These are phyloP conservation scores for Telmatherina bonti DNA, from an alignment of 2,797 vertebrate genomes.

Conservation along the genomic window DNA sequence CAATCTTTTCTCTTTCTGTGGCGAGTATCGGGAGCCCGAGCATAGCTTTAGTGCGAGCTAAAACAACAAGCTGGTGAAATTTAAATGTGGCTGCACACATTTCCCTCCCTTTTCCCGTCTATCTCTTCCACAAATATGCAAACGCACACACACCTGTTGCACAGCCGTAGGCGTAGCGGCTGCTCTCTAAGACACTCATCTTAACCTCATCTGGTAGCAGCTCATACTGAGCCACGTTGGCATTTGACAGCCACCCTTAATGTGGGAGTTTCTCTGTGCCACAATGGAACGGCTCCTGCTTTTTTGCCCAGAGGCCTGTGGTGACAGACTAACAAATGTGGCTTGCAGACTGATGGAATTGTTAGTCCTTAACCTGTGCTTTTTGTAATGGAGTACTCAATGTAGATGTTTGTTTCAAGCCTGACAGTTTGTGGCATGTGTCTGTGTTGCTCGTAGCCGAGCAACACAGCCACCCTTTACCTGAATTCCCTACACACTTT, in stretches of 20 bases:
- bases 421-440: conserved; percentile 46
- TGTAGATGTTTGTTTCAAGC: conserved; percentile 33
- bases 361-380: conserved; percentile 56
- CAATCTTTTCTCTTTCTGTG: conserved; percentile 55
- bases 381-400: conserved; percentile 48
- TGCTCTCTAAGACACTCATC: conserved; percentile 42
- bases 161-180: conserved; percentile 37
- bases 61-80: conserved; percentile 81
- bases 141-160: conserved; percentile 71
- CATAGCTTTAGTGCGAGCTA: conserved; percentile 68
- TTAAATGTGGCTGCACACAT: conserved; percentile 69
- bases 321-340: conserved; percentile 66
- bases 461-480: conserved; percentile 59
- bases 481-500: conserved; percentile 50
- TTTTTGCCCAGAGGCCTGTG: conserved; percentile 36
- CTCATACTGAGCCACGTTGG: conserved; percentile 59
- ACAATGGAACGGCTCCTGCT: conserved; percentile 50
- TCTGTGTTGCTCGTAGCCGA: conserved; percentile 35
- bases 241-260: conserved; percentile 62
- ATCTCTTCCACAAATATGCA: conserved; percentile 57
- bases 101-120: conserved; percentile 37
- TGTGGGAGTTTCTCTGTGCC: conserved; percentile 57
- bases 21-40: conserved; percentile 39
- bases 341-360: conserved; percentile 62
- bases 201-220: conserved; percentile 47